These are phyloP conservation scores for Psittacula cyanocephala DNA, from an alignment of 2,113 vertebrate species.

Conservation along the genomic window DNA sequence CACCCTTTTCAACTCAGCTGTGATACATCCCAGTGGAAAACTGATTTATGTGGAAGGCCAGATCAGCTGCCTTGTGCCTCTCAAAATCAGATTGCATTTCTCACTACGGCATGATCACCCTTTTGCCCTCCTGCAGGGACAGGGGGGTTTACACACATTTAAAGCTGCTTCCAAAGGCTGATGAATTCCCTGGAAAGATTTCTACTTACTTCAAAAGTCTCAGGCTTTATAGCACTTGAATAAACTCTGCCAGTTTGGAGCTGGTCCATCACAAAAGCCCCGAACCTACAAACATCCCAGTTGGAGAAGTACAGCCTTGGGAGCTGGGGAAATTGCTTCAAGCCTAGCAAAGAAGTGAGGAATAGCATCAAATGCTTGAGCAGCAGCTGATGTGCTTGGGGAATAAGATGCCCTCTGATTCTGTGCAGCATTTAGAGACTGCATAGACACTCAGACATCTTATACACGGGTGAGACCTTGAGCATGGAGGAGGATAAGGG, in stretches of 20 bases:
- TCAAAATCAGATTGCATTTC: neutral
- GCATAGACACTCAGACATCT: neutral
- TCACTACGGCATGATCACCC: neutral
- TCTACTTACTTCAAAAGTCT: neutral
- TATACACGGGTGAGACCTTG: neutral
- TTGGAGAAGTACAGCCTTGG: neutral
- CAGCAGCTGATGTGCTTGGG: neutral
- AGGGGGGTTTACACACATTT: neutral
- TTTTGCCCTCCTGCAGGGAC: neutral
- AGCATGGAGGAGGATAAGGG: neutral
- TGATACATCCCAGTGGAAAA: neutral
- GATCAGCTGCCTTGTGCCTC: neutral
- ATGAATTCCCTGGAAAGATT: neutral
- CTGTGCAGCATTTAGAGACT: accelerated
- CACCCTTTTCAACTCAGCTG: neutral
- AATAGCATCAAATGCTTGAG: neutral
- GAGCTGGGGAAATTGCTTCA: neutral
- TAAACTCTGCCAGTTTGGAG: neutral
- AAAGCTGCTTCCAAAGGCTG: neutral
- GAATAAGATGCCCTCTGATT: neutral
- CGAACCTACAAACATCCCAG: neutral
- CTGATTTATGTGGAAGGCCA: neutral
- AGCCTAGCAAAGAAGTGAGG: neutral
- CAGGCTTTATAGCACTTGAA: neutral
- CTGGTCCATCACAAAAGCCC: neutral